Percentiles rank a stretch among this genome's conserved stretches.
Conservation (phyloP, 2,888 invertebrate genomes). For the Pollenia amentaria region DNA sequence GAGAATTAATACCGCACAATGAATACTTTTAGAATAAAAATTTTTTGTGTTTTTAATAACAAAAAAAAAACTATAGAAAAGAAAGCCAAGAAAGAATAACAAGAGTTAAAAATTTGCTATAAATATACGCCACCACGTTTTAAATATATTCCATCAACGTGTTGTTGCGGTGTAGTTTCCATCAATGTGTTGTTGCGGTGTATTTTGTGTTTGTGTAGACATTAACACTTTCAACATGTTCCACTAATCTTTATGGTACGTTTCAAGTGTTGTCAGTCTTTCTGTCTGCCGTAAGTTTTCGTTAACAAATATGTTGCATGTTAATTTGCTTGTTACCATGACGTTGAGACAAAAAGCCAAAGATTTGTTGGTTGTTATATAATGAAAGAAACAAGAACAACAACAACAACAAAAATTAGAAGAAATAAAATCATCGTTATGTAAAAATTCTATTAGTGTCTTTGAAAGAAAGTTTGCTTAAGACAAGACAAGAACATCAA, state of each 20-base stretch:
- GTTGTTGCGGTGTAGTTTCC: not conserved
- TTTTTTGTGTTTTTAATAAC: not conserved
- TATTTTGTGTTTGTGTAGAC: slow-evolving; percentile 26
- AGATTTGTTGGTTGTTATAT: slow-evolving; percentile 15
- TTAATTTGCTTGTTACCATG: slow-evolving; percentile 54
- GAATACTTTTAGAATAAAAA: slow-evolving; percentile 23
- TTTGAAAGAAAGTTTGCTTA: slow-evolving; percentile 54
- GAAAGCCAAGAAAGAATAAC: not conserved
- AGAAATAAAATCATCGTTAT: slow-evolving; percentile 44
- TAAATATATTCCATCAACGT: slow-evolving; percentile 38
- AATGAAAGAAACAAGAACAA: not conserved
- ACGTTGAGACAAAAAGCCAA: slow-evolving; percentile 29
- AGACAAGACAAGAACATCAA: not conserved
- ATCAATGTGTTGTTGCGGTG: slow-evolving; percentile 34
- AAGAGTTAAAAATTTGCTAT: slow-evolving; percentile 40
- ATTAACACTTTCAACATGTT: slow-evolving; percentile 64
- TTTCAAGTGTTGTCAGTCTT: slow-evolving; percentile 11
- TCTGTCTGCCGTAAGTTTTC: not conserved
- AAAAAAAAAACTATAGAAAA: not conserved
- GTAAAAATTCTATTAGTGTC: slow-evolving; percentile 60
- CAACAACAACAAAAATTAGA: not conserved
- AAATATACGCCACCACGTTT: slow-evolving; percentile 62
- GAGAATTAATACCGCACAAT: not conserved
- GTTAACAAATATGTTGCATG: slow-evolving; percentile 57
- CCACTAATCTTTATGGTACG: slow-evolving; percentile 46